Conservation (phyloP, 2,888 invertebrate species). For the Apotomis capreana region DNA sequence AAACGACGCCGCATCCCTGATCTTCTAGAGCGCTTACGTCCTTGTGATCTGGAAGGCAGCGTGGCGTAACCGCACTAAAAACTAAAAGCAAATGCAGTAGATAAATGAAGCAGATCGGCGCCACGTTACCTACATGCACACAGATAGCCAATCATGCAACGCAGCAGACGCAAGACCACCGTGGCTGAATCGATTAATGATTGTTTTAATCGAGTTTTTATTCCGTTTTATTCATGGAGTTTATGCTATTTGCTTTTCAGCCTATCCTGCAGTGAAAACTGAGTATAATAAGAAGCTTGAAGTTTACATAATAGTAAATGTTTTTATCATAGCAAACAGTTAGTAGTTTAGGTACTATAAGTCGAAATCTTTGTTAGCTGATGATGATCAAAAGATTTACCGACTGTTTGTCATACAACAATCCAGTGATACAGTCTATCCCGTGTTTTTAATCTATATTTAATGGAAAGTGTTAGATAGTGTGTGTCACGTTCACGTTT, state of each 20-base stretch:
- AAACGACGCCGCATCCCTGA: slow-evolving; percentile 22
- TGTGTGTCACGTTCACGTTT: too few species aligned
- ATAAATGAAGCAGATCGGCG: slow-evolving; percentile 69
- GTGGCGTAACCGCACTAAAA: slow-evolving; percentile 79
- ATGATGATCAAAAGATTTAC: too few species aligned
- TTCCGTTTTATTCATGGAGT: not conserved
- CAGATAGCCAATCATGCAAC: slow-evolving; percentile 40
- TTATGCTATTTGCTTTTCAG: slow-evolving; percentile 1
- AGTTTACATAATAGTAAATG: too few species aligned
- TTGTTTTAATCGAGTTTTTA: slow-evolving; percentile 13
- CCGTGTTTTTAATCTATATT: too few species aligned
- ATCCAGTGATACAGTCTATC: too few species aligned
- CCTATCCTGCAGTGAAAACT: not conserved
- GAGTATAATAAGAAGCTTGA: too few species aligned
- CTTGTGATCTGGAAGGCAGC: slow-evolving; percentile 52
- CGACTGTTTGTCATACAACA: too few species aligned
- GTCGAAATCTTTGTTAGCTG: too few species aligned
- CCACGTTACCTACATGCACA: slow-evolving; percentile 44
- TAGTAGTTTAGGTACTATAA: too few species aligned
- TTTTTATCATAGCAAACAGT: too few species aligned
- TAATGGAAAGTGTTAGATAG: too few species aligned
- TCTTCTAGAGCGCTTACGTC: slow-evolving; percentile 13
- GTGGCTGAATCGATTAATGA: slow-evolving; percentile 31
- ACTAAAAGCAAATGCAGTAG: slow-evolving; percentile 79
- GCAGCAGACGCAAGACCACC: slow-evolving; percentile 47